Conservation (phyloP, 2,797 vertebrate species). For the Sebastes trivittatus region DNA sequence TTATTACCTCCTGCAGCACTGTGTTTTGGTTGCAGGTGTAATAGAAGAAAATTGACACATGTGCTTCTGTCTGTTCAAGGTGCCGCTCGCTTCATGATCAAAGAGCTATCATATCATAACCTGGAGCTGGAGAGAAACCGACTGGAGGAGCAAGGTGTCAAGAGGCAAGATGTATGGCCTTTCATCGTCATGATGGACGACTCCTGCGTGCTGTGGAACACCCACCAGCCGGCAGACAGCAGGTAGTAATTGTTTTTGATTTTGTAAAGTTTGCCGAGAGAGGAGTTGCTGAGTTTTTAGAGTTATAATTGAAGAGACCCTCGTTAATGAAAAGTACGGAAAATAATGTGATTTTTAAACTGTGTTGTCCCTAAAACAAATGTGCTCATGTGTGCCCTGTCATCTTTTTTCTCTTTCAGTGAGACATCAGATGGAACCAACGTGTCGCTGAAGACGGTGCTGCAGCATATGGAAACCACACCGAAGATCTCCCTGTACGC, state of each 20-base stretch:
- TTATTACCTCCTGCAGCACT: neutral
- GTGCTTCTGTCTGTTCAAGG: conserved; percentile 76
- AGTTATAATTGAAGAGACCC: neutral
- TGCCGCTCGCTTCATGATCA: conserved; percentile 96
- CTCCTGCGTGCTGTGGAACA: conserved; percentile 95
- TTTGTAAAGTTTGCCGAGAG: neutral
- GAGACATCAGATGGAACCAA: conserved; percentile 85
- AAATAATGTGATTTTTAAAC: neutral
- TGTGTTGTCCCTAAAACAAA: neutral
- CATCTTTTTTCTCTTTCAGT: conserved; percentile 60
- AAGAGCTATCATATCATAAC: conserved; percentile 98
- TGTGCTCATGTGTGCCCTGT: neutral
- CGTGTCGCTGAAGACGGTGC: conserved; percentile 90
- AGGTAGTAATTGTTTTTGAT: conserved; percentile 75
- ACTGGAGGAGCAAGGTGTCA: conserved; percentile 91
- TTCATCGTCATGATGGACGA: conserved; percentile 98
- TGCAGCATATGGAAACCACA: conserved; percentile 94
- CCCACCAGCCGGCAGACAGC: conserved; percentile 82
- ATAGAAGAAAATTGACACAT: neutral
- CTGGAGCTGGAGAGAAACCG: conserved; percentile 96
- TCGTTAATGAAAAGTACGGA: neutral
- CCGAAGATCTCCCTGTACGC: conserved; percentile 94
- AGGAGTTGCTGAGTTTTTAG: neutral
- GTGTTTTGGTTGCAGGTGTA: neutral
- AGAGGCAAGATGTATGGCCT: conserved; percentile 95